These are phyloP conservation scores for Acleris laterana DNA, from an alignment of 2,888 invertebrate genomes.

Conservation along the genomic window DNA sequence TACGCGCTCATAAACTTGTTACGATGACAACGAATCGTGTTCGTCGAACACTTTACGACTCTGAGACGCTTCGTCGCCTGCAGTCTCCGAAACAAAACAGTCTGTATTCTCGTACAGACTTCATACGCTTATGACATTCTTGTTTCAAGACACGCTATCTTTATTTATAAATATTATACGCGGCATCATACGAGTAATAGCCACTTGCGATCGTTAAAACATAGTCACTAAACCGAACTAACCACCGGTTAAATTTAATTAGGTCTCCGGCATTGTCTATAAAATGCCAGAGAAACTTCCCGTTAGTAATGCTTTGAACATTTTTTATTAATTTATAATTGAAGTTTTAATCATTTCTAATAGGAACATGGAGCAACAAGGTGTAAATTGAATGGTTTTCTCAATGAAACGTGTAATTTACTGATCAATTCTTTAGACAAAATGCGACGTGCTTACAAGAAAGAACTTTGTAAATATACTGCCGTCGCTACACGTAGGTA, in stretches of 20 bases:
- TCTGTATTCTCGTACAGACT: no score
- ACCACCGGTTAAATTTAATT: conserved; percentile 23
- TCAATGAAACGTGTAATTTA: not conserved
- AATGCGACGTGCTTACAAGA: no score
- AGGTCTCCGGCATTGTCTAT: not conserved
- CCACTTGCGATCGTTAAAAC: conserved; percentile 18
- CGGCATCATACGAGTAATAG: conserved; percentile 17
- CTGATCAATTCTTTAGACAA: not conserved
- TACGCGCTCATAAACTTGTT: conserved; percentile 61
- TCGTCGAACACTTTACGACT: conserved; percentile 65
- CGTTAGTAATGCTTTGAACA: not conserved
- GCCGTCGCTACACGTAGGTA: no score
- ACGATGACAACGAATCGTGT: conserved; percentile 75
- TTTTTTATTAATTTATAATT: conserved; percentile 6
- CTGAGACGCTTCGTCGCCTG: conserved; percentile 39
- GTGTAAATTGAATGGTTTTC: not conserved
- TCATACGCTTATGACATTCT: no score
- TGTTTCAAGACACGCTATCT: not conserved
- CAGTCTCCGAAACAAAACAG: conserved; percentile 32
- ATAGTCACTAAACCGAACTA: conserved; percentile 17
- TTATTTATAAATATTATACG: conserved; percentile 18
- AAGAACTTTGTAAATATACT: no score
- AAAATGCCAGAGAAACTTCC: not conserved
- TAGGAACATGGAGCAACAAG: not conserved
- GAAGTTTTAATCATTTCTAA: not conserved